These are phyloP conservation scores for Lepidurus couesii DNA, from an alignment of 1,140 invertebrate genomes.

Conservation along the genomic window DNA sequence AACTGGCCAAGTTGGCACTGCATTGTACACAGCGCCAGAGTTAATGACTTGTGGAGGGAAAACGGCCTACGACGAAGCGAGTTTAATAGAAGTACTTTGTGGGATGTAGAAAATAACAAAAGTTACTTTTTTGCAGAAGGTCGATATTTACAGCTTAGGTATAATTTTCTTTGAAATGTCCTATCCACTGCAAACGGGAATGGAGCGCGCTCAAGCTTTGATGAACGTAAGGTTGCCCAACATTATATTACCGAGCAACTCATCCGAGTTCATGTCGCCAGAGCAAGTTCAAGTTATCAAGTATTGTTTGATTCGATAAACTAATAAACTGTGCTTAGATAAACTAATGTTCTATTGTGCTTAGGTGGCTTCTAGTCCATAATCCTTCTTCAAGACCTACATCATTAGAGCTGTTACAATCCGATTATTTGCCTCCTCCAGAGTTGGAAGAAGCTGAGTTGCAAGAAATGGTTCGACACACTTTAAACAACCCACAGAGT, in stretches of 20 bases:
- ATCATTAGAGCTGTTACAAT: conserved; percentile 71
- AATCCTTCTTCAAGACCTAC: conserved; percentile 74
- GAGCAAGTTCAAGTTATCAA: conserved; percentile 48
- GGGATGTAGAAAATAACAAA: too few species aligned
- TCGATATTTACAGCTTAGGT: conserved; percentile 86
- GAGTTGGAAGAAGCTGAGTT: conserved; percentile 71
- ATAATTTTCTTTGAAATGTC: conserved; percentile 96
- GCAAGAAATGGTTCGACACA: conserved; percentile 67
- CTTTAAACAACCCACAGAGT: conserved; percentile 68
- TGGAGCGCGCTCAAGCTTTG: conserved; percentile 79
- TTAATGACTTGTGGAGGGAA: conserved; percentile 37
- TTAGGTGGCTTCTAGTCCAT: conserved; percentile 75
- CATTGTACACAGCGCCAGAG: conserved; percentile 68
- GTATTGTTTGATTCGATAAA: conserved; percentile 37
- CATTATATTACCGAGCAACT: conserved; percentile 61
- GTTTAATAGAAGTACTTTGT: neutral
- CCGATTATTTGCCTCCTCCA: conserved; percentile 69
- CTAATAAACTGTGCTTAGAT: conserved; percentile 38
- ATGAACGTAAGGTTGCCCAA: conserved; percentile 58
- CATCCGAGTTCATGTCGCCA: conserved; percentile 47
- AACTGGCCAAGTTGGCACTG: conserved; percentile 83
- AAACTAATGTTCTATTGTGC: conserved; percentile 38
- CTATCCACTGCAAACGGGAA: conserved; percentile 71
- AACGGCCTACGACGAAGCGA: conserved; percentile 34
- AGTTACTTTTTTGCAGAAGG: conserved; percentile 54